Percentiles rank a stretch among this genome's conserved stretches.
Evolutionary conservation across 2,113 vertebrate species (phyloP).

Genomic region (Laticauda laticaudata): DNA sequence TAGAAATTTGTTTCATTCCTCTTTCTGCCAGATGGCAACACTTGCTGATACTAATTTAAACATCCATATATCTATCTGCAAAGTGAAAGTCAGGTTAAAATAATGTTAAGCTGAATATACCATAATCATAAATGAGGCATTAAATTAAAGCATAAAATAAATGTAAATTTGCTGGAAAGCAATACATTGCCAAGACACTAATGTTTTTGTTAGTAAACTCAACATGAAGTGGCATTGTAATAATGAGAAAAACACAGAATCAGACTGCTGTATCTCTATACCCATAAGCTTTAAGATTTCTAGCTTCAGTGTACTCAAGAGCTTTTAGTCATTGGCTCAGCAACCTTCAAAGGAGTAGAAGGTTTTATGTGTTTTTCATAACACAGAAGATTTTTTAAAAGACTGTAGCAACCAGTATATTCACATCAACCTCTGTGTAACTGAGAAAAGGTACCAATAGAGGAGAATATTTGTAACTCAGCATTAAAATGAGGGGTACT

Average conservation of each 20-base stretch:
- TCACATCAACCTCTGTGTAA: too few species aligned
- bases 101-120: not conserved
- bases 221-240: not conserved
- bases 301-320: not conserved
- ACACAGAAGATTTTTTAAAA: not conserved
- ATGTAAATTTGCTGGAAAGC: not conserved
- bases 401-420: too few species aligned
- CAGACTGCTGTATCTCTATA: not conserved
- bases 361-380: not conserved
- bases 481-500: not conserved
- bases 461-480: not conserved
- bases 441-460: not conserved
- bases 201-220: not conserved
- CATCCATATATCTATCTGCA: constrained; percentile 10
- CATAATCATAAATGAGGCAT: not conserved
- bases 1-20: constrained; percentile 38
- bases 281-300: not conserved
- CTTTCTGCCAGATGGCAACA: constrained; percentile 53
- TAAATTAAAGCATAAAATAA: not conserved
- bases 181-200: not conserved
- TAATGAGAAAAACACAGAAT: not conserved
- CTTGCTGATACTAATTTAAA: constrained; percentile 55
- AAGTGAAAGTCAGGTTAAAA: not conserved
- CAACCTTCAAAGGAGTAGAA: not conserved
- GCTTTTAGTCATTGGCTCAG: not conserved